Evolutionary conservation across 64 coral and sea anemone species (phyloP).

Genomic region (Cladopsammia gracilis): DNA sequence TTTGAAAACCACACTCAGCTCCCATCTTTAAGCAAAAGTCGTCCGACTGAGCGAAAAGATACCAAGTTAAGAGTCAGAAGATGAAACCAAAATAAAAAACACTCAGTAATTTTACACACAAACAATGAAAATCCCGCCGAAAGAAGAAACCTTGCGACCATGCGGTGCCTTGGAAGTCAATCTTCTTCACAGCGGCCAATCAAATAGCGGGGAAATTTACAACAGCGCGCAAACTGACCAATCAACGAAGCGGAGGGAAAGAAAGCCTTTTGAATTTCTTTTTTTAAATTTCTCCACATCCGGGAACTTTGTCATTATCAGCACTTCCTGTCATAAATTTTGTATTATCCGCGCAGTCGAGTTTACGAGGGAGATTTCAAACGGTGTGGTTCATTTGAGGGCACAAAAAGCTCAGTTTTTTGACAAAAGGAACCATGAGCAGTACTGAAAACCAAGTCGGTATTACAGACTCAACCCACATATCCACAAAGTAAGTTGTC

Average conservation of each 20-base stretch:
- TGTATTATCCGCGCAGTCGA: conserved; percentile 11
- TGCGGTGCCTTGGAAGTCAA: conserved; percentile 25
- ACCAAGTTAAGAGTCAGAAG: neutral
- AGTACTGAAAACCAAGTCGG: conserved; percentile 18
- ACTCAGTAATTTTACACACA: neutral
- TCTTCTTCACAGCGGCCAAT: neutral
- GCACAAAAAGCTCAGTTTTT: conserved; percentile 15
- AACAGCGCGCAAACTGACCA: neutral
- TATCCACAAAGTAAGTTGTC: conserved; percentile 52
- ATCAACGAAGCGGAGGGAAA: conserved; percentile 16
- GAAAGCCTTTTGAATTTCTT: conserved; percentile 16
- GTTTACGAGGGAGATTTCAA: conserved; percentile 54
- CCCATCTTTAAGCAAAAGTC: conserved; percentile 37
- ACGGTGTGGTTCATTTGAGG: neutral
- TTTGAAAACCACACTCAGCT: conserved; percentile 72
- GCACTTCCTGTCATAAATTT: conserved; percentile 63
- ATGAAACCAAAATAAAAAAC: neutral
- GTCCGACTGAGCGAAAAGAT: neutral
- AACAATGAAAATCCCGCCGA: conserved; percentile 50
- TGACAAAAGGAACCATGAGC: conserved; percentile 14
- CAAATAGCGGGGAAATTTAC: neutral
- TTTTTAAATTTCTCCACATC: conserved; percentile 6
- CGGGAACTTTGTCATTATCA: conserved; percentile 26
- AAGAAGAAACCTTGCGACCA: neutral
- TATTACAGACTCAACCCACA: conserved; percentile 3